Evolutionary conservation across 2,113 vertebrate species (phyloP), one percentile per base, ranked within the genome.

Genomic region (Vimba vimba): DNA sequence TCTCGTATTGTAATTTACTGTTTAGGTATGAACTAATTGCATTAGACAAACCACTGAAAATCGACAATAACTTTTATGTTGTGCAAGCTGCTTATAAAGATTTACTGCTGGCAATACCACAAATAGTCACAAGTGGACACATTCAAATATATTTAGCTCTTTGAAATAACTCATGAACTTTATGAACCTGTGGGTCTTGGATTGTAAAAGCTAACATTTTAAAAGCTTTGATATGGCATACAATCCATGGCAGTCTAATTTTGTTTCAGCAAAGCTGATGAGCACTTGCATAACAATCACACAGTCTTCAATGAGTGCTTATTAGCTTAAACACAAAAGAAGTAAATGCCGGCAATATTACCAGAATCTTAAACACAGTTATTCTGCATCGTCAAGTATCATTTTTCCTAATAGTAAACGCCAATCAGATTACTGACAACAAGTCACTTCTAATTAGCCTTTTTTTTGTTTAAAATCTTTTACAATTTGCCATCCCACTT

Each of bases 221-320:
- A 62, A 47, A 21, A 52, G 79, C 79, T 68, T 52, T 82, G 25
- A 68, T 68, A 8, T 68, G 25, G 33, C 23, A n/a, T 71, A n/a
- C 43, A 47, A 27, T 80, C 36, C 23, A 62, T 45, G 33, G 23
- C 23, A 62, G 23, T 80, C 78, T 80, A 75, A 75, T 50, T 75
- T 75, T 60, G 11, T 43, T 79, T 57, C 50, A 78, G 23, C 50
- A 57, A 50, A 64, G 43, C 25, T 21, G 45, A 85, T 45, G 57
- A 69, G 74, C 74, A 78, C 84, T 69, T 23, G n/a, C 84, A 33
- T 60, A 74, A 62, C 68, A 83, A 57, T 25, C 36, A 62, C 25
- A 30, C 19, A 57, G 7, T 83, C 25, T 43, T 36, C 33, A 84
- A 0, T 27, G 69, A 43, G 71, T 75, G 43, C 71, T 25, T 43